Conservation (phyloP, 2,113 vertebrate genomes). For the Tragelaphus imberbis region DNA sequence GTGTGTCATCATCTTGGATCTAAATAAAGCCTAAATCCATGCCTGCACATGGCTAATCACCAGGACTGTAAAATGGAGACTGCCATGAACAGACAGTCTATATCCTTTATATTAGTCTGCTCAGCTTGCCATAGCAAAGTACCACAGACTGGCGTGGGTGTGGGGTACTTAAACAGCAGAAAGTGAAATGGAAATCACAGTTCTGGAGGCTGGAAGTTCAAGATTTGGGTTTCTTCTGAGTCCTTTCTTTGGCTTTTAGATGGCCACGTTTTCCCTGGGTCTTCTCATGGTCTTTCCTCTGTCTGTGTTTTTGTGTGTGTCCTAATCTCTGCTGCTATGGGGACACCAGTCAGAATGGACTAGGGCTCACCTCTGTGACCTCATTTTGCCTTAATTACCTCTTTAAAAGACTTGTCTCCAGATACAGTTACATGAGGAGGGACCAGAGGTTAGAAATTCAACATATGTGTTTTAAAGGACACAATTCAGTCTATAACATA, state of each 20-base stretch:
- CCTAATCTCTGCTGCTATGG: neutral
- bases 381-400: neutral
- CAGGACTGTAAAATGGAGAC: no score
- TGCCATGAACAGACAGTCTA: accelerated
- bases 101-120: neutral
- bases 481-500: neutral
- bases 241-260: neutral
- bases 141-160: neutral
- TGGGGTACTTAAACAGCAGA: neutral
- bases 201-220: neutral
- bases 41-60: neutral
- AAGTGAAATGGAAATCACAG: neutral
- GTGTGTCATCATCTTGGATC: neutral
- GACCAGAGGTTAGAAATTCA: neutral
- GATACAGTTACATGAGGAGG: neutral
- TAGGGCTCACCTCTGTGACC: neutral
- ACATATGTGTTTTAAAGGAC: neutral
- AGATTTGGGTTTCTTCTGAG: neutral
- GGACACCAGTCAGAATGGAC: neutral
- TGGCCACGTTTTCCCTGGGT: neutral
- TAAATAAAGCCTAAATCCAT: neutral
- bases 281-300: neutral
- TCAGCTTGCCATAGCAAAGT: neutral
- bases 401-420: neutral
- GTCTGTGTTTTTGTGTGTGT: neutral